phyloP scores from a whole-genome alignment of 2,797 vertebrate species.

The Lacerta viridis region DNA sequence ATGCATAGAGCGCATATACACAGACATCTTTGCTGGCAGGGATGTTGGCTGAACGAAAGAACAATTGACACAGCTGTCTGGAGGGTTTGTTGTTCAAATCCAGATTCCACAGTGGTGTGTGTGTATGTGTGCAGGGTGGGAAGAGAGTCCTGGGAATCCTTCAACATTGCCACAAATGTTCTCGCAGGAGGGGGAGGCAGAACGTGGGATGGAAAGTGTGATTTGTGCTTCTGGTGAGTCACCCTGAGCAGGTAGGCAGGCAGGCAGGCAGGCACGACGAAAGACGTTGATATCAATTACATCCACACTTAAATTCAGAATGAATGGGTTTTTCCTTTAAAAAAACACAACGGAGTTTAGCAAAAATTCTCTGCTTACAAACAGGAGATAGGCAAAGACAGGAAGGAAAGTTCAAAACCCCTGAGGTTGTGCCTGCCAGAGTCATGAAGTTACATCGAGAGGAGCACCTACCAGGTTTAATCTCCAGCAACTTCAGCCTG shows the following conservation, averaged over 20 bases:
- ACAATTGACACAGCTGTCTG: neutral
- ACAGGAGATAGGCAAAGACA: constrained; percentile 42
- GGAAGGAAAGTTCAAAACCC: constrained; percentile 54
- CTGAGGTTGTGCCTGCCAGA: constrained; percentile 37
- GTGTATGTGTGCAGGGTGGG: neutral
- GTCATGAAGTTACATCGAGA: neutral
- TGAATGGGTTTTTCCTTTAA: neutral
- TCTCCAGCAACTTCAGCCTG: constrained; percentile 91
- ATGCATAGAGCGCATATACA: too few species aligned
- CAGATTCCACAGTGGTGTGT: too few species aligned
- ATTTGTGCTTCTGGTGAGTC: neutral
- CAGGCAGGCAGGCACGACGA: too few species aligned
- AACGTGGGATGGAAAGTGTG: neutral
- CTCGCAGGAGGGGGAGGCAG: neutral
- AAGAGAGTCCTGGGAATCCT: too few species aligned
- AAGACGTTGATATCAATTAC: neutral
- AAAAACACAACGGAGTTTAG: constrained; percentile 42
- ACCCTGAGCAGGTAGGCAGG: neutral
- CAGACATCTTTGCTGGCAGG: neutral
- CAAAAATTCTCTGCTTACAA: constrained; percentile 37
- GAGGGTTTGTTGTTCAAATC: too few species aligned
- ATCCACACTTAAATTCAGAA: constrained; percentile 12
- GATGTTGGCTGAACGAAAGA: neutral
- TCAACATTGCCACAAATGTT: neutral
- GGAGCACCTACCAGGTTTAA: constrained; percentile 90